Evolutionary conservation across 1,140 invertebrate species (phyloP).

Genomic region (Drosophila ohnishii): DNA sequence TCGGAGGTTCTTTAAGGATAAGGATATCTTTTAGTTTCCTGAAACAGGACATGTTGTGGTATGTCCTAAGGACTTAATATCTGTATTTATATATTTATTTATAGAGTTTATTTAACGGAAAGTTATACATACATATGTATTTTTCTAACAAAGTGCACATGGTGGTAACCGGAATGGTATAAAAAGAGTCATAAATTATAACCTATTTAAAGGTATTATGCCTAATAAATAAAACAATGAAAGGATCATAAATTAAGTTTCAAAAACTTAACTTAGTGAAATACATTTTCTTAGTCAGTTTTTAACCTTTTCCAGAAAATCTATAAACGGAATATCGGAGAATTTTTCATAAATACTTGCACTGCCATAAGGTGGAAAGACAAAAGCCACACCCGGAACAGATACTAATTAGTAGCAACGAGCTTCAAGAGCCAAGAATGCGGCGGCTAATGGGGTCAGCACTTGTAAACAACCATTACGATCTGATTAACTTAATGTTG

Average conservation of each 20-base stretch:
- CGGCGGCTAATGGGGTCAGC: slow-evolving; percentile 5
- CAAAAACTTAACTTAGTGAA: no score
- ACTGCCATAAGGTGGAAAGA: neutral
- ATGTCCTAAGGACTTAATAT: neutral
- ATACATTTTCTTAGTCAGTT: neutral
- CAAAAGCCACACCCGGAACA: slow-evolving; percentile 2
- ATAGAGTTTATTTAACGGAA: no score
- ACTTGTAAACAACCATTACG: slow-evolving; percentile 11
- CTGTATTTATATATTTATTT: no score
- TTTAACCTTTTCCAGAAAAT: neutral
- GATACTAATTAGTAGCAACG: neutral
- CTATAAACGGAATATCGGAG: neutral
- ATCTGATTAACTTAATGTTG: slow-evolving; percentile 16
- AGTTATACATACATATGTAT: no score
- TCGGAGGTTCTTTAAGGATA: neutral
- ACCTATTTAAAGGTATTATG: neutral
- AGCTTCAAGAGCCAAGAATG: slow-evolving; percentile 22
- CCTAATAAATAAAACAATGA: neutral
- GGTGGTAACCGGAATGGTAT: neutral
- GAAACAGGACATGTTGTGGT: neutral
- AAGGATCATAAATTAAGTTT: neutral
- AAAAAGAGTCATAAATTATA: neutral
- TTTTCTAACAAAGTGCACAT: no score
- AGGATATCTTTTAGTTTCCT: neutral
- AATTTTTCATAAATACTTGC: neutral